Percentiles rank a stretch among this genome's conserved stretches.
phyloP scores from a whole-genome alignment of 2,888 invertebrate species.

The Copidosoma aretas region DNA sequence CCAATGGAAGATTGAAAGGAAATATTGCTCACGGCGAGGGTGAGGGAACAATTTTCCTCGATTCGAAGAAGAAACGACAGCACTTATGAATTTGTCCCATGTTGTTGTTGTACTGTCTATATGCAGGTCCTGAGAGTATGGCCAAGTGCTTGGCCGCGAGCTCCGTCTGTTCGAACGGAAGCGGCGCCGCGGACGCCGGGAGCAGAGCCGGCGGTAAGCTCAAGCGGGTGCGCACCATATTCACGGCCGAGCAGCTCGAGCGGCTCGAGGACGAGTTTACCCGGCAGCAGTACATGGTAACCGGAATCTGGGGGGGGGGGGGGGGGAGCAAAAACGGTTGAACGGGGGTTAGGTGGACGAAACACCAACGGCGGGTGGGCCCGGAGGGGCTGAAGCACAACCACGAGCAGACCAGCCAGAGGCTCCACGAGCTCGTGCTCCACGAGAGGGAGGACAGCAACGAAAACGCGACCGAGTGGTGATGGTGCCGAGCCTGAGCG shows the following conservation, averaged over 20 bases:
- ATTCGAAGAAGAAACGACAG: too few species aligned
- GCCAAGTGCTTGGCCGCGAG: slow-evolving; percentile 19
- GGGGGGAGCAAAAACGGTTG: too few species aligned
- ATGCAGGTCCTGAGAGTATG: slow-evolving; percentile 27
- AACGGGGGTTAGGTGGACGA: slow-evolving; percentile 90
- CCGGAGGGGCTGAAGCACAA: slow-evolving; percentile 96
- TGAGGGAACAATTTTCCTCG: too few species aligned
- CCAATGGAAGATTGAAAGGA: too few species aligned
- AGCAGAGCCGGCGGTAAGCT: slow-evolving; percentile 65
- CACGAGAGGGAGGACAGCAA: slow-evolving; percentile 64
- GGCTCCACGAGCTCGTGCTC: slow-evolving; percentile 68
- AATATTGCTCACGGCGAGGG: background rate
- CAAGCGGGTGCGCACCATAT: slow-evolving; percentile 93
- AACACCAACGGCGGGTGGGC: slow-evolving; percentile 93
- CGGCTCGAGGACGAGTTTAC: slow-evolving; percentile 93
- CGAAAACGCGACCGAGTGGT: slow-evolving; percentile 63
- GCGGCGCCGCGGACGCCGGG: background rate
- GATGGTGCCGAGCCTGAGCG: slow-evolving; percentile 40
- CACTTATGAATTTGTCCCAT: too few species aligned
- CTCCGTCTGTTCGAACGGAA: slow-evolving; percentile 26
- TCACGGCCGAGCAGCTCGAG: slow-evolving; percentile 95
- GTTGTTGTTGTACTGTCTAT: too few species aligned
- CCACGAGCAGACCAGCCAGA: slow-evolving; percentile 87
- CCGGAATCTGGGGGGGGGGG: too few species aligned
- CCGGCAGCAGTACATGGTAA: slow-evolving; percentile 92